phyloP scores from a whole-genome alignment of 2,113 vertebrate species.

The Aptenodytes forsteri region DNA sequence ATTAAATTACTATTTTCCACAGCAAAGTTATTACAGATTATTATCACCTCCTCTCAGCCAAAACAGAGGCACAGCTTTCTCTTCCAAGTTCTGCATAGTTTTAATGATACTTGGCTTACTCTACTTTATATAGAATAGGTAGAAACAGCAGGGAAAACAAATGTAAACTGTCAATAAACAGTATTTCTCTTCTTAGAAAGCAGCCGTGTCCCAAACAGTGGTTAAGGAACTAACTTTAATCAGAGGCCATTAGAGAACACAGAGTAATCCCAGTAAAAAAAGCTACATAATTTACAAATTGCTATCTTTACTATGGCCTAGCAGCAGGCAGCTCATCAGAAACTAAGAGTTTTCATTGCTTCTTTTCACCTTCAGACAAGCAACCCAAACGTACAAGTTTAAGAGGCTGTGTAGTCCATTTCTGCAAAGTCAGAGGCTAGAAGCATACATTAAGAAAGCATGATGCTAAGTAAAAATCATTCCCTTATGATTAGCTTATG shows the following conservation, averaged over 20 bases:
- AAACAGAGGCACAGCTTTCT: neutral
- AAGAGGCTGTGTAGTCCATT: neutral
- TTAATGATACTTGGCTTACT: neutral
- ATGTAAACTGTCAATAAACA: neutral
- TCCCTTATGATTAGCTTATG: neutral
- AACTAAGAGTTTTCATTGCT: neutral
- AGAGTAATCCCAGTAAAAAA: neutral
- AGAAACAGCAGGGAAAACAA: neutral
- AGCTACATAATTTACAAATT: neutral
- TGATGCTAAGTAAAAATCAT: neutral
- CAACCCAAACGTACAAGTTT: neutral
- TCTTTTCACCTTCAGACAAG: neutral
- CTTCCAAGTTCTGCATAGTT: neutral
- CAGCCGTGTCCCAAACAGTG: neutral
- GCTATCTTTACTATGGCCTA: neutral
- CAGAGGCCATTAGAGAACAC: rapidly evolving
- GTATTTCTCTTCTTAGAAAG: neutral
- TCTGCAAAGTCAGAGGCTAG: neutral
- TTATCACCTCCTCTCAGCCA: neutral
- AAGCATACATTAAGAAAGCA: neutral
- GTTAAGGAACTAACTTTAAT: neutral
- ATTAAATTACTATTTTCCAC: neutral
- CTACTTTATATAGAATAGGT: neutral
- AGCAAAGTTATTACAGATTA: neutral
- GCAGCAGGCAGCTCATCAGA: neutral